Percentiles rank a stretch among this genome's conserved stretches.
Conservation (phyloP, 2,797 vertebrate genomes). For the Gymnopithys bicolor region DNA sequence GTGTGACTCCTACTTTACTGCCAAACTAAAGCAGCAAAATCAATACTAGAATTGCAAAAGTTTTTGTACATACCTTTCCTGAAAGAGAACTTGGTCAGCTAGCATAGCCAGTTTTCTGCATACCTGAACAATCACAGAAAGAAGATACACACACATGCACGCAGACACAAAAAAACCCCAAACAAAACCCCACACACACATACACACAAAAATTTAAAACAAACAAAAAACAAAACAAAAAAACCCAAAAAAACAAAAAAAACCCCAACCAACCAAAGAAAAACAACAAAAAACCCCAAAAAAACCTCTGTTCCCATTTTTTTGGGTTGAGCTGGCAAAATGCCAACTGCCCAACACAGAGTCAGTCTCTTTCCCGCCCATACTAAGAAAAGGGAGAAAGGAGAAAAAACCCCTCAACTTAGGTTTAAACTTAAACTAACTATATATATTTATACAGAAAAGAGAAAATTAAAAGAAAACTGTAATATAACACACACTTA, state of each 20-base stretch:
- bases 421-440: too few species aligned
- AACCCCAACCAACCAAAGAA: background rate
- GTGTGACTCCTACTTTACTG: background rate
- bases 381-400: too few species aligned
- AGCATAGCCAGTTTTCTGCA: background rate
- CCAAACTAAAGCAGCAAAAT: background rate
- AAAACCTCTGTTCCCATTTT: background rate
- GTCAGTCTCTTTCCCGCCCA: too few species aligned
- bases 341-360: too few species aligned
- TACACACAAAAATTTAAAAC: too few species aligned
- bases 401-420: too few species aligned
- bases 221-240: background rate
- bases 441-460: too few species aligned
- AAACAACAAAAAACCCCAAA: fast-evolving
- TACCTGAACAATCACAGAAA: background rate
- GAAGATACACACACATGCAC: background rate
- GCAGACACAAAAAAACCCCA: too few species aligned
- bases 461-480: too few species aligned
- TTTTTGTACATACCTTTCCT: background rate
- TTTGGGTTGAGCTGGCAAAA: too few species aligned
- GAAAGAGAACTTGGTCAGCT: background rate
- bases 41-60: background rate
- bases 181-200: too few species aligned
- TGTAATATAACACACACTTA: too few species aligned
- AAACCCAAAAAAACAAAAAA: background rate